These are phyloP conservation scores for Oryctes rhinoceros DNA, from an alignment of 1,140 invertebrate species.

Conservation along the genomic window DNA sequence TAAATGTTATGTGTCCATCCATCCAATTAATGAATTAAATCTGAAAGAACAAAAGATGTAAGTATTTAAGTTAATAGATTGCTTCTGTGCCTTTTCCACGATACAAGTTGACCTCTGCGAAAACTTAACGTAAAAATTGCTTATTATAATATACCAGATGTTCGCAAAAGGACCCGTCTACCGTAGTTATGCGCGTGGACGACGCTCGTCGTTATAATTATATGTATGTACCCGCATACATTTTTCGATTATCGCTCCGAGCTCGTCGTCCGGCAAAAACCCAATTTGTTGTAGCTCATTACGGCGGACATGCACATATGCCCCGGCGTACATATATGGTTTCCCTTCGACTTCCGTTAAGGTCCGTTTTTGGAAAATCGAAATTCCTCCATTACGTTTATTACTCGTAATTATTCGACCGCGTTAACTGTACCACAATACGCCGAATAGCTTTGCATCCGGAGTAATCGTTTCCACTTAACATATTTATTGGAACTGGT, in stretches of 20 bases:
- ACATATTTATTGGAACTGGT: neutral
- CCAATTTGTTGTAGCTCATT: slow-evolving; percentile 19
- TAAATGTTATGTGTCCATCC: too few relatives aligned
- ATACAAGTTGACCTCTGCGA: too few relatives aligned
- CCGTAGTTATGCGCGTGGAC: too few relatives aligned
- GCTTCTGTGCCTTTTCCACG: too few relatives aligned
- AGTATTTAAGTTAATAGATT: too few relatives aligned
- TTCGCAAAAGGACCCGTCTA: too few relatives aligned
- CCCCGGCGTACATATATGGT: neutral
- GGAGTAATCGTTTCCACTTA: slow-evolving; percentile 14
- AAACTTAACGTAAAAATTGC: too few relatives aligned
- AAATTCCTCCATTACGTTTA: slow-evolving; percentile 23
- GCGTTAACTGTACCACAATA: neutral
- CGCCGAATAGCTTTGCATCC: neutral
- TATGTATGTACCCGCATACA: too few relatives aligned
- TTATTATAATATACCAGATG: too few relatives aligned
- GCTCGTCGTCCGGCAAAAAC: neutral
- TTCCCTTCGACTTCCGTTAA: neutral
- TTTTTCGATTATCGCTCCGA: too few relatives aligned
- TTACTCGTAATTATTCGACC: neutral
- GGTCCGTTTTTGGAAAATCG: slow-evolving; percentile 1
- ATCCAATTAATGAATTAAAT: too few relatives aligned
- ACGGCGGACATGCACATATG: slow-evolving; percentile 5
- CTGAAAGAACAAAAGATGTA: too few relatives aligned
- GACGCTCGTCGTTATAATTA: neutral